These are phyloP conservation scores for Notarius quadriscutis DNA, from an alignment of 2,113 vertebrate genomes.

Conservation along the genomic window DNA sequence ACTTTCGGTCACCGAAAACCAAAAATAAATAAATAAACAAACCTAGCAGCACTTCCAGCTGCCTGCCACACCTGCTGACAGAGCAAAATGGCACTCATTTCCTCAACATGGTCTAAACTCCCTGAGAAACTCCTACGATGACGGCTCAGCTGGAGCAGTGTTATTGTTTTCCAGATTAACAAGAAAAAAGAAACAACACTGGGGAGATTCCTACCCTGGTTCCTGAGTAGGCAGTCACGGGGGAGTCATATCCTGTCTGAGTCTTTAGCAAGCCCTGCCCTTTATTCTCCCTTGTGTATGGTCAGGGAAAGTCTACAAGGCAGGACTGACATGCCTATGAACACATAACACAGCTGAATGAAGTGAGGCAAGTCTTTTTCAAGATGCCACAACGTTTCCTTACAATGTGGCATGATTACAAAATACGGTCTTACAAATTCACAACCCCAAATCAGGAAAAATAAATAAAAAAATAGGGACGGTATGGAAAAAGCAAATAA, in stretches of 20 bases:
- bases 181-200: slow-evolving; percentile 36
- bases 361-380: neutral
- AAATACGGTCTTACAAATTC: neutral
- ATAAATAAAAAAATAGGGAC: too few species aligned
- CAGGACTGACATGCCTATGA: neutral
- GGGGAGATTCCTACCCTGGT: slow-evolving; percentile 19
- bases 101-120: slow-evolving; percentile 9
- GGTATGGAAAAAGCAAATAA: too few species aligned
- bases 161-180: slow-evolving; percentile 42
- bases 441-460: too few species aligned
- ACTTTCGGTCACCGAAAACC: too few species aligned
- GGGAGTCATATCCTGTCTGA: slow-evolving; percentile 58
- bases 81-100: slow-evolving; percentile 37
- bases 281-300: slow-evolving; percentile 41
- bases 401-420: neutral
- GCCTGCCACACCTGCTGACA: slow-evolving; percentile 27
- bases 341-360: neutral
- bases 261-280: slow-evolving; percentile 44
- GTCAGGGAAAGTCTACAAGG: slow-evolving; percentile 27
- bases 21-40: neutral
- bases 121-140: neutral
- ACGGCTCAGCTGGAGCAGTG: slow-evolving; percentile 7
- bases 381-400: neutral
- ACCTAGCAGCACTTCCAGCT: neutral
- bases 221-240: slow-evolving; percentile 37